Base-by-base conservation (phyloP, 2,113 vertebrate genomes). In the Poeciliopsis occidentalis region DNA sequence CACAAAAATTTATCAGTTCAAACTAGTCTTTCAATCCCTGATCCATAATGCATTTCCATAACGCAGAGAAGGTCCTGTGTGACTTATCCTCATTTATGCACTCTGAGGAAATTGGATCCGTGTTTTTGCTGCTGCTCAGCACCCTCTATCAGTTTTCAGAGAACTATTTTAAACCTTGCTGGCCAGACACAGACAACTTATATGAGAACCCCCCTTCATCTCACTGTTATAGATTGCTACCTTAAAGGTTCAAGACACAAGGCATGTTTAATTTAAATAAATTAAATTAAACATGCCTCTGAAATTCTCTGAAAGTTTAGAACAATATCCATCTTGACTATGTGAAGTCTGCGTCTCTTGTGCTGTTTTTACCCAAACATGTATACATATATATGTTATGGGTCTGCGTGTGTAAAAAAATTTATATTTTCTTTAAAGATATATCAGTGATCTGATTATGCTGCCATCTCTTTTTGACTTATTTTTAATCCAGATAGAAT, bases 101-200 rank as follows among this genome's bases (percentile, higher is more conserved):
- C 51, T 60, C 26, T 62, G 51, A 17, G 67, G 87, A 77, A 82
- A 92, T 79, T 13, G 78, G 75, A 93, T 63, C 85, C 27, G 8
- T 44, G 34, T 37, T 67, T 89, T 79, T 57, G 19, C 68, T 71
- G 79, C 67, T 51, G 74, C 83, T 88, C 84, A 85, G 79, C 64
- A 73, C 34, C 60, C 69, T 69, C 8, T 68, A 87, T 88, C 87
- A 69, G 72, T 80, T 92, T 89, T 77, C 78, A 62, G 60, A 67
- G 63, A 63, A 27, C 91, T 92, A 91, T 90, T 93, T 92, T 89
- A 87, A 88, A 84, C 81, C 65, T 60, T 41, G 68, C 54, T 73
- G 78, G 74, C 67, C 60, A 79, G 75, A 76, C 60, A 60, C 63
- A 41, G 66, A 68, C 54, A 37, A 69, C 32, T 44, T 41, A 88